phyloP scores from a whole-genome alignment of 2,797 vertebrate species.

The Ataeniobius toweri region DNA sequence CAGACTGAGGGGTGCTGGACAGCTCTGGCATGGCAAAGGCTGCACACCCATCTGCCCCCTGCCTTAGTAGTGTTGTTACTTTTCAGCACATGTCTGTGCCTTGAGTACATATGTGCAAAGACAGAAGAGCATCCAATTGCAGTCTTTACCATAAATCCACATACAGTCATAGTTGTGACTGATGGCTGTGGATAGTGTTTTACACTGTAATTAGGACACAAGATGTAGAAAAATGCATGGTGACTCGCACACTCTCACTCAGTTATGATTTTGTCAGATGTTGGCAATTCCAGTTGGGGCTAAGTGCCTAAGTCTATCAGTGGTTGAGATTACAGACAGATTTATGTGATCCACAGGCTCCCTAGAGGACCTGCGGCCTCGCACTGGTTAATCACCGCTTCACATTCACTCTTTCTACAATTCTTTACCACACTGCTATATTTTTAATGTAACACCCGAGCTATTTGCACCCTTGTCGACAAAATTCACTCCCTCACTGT shows the following conservation, averaged over 20 bases:
- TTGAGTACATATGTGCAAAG: constrained; percentile 42
- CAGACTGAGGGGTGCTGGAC: constrained; percentile 65
- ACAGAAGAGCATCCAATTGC: constrained; percentile 45
- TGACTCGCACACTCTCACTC: constrained; percentile 42
- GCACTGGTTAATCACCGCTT: constrained; percentile 76
- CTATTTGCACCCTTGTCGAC: constrained; percentile 25
- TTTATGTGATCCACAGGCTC: constrained; percentile 76
- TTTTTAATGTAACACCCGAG: constrained; percentile 47
- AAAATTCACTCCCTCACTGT: constrained; percentile 34
- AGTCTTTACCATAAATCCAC: constrained; percentile 42
- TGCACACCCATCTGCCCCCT: constrained; percentile 75
- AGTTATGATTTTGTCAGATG: constrained; percentile 77
- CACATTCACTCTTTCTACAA: constrained; percentile 61
- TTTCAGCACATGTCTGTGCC: constrained; percentile 50
- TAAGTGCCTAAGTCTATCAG: constrained; percentile 79
- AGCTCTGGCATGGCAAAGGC: constrained; percentile 71
- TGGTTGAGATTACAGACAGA: constrained; percentile 81
- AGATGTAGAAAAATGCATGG: constrained; percentile 37
- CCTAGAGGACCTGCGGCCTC: constrained; percentile 67
- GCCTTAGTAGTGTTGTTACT: constrained; percentile 70
- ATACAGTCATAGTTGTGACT: constrained; percentile 55
- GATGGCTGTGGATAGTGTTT: constrained; percentile 54
- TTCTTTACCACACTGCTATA: constrained; percentile 36
- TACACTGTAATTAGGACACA: constrained; percentile 61
- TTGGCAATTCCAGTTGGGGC: constrained; percentile 73